Evolutionary conservation across 2,113 vertebrate species (phyloP).

Genomic region (Pterocles gutturalis): DNA sequence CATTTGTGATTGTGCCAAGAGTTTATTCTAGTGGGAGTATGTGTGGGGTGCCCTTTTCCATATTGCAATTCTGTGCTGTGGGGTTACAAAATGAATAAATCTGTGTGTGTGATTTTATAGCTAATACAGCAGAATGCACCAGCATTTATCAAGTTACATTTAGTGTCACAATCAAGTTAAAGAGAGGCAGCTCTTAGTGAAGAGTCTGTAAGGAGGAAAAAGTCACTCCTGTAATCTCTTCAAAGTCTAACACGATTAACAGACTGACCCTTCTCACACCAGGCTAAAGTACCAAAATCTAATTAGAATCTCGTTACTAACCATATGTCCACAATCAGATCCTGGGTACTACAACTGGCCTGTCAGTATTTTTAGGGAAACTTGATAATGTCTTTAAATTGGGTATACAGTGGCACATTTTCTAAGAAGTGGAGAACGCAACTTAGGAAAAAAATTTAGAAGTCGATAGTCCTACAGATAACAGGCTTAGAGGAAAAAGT

Average conservation of each 20-base stretch:
- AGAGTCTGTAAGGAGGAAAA: constrained; percentile 14
- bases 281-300: constrained; percentile 43
- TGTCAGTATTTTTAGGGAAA: constrained; percentile 26
- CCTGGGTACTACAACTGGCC: neutral
- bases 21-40: neutral
- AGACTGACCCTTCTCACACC: constrained; percentile 39
- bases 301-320: constrained; percentile 31
- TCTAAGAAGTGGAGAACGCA: neutral
- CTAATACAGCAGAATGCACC: neutral
- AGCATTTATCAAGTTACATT: neutral
- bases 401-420: neutral
- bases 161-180: neutral
- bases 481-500: neutral
- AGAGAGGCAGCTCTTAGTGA: neutral
- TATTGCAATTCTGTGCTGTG: neutral
- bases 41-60: neutral
- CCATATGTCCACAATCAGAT: constrained; percentile 1
- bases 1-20: neutral
- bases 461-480: neutral
- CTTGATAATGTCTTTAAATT: constrained; percentile 10
- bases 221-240: constrained; percentile 34
- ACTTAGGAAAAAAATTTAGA: neutral
- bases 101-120: neutral
- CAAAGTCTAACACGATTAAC: constrained; percentile 39
- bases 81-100: neutral